Base-by-base conservation (phyloP, 2,888 invertebrate genomes). In the Epinotia brunnichana region DNA sequence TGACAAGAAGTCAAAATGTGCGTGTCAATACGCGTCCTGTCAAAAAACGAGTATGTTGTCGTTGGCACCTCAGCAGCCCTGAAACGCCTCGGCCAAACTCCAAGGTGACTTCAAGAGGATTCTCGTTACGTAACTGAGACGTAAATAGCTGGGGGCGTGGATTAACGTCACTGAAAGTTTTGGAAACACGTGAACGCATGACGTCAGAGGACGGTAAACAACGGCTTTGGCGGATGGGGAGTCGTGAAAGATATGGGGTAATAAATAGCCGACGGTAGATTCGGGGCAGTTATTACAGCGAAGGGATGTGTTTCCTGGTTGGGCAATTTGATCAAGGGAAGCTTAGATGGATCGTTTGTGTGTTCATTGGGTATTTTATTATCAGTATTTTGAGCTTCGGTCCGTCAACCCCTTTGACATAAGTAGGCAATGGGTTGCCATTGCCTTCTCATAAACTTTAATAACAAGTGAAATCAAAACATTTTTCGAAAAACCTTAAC, bases 31-130 rank as follows among this genome's bases (percentile, higher is more conserved):
- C 7, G 29, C 29, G 29, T 29, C 29, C 29, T 29, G 29, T 29
- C 29, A 5, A 29, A 29, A 5, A 29, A 15, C 4, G 11, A 53
- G 13, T 10, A 21, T 13, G 19, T 19, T 15, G 19, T 15, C 17
- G 13, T 62, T 62, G 62, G 48, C 62, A 62, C 17, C 44, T 21
- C 17, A 19, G 44, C 41, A 53, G 3, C n/a, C 2, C 48, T 7
- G 48, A 48, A 48, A 48, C 44, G 15, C 15, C n/a, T 48, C 35
- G 35, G n/a, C 41, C 69, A 69, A 68, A 74, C 70, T 74, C 74
- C 74, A 74, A 74, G 74, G 74, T 74, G 70, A 74, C n/a, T 35
- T 21, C 57, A 59, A 61, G 67, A 72, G 64, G 48, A 21, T 15
- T 39, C 39, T 11, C n/a, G 17, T 72, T 72, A 67, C 67, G 67